phyloP scores from a whole-genome alignment of 2,113 vertebrate genomes.

The Tachysurus fulvidraco region DNA sequence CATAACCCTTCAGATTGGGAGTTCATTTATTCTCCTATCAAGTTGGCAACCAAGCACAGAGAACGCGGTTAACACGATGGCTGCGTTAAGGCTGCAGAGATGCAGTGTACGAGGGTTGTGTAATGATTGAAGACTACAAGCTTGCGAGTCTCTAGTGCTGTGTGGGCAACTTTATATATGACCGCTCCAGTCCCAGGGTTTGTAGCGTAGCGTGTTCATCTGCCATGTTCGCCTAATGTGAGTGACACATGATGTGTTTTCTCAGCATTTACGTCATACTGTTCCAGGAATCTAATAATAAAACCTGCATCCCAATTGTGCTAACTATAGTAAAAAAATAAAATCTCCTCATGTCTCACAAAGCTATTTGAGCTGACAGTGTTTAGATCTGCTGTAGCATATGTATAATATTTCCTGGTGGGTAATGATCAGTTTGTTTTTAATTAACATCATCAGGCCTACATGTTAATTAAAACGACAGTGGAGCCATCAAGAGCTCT shows the following conservation, averaged over 20 bases:
- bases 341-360: slow-evolving; percentile 10
- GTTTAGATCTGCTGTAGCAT: slow-evolving; percentile 10
- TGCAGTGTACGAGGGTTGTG: background rate
- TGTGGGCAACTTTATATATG: background rate
- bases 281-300: background rate
- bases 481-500: slow-evolving; percentile 64
- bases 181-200: background rate
- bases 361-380: background rate
- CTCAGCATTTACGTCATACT: background rate
- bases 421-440: slow-evolving; percentile 66
- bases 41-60: background rate
- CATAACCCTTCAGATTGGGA: background rate
- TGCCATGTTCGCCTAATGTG: background rate
- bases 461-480: slow-evolving; percentile 73
- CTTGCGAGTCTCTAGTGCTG: background rate
- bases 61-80: background rate
- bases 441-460: slow-evolving; percentile 72
- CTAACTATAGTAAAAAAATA: background rate
- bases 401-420: slow-evolving; percentile 62
- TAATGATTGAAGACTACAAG: background rate
- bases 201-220: background rate
- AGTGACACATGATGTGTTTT: background rate
- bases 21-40: background rate
- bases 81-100: background rate
- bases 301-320: background rate